These are phyloP conservation scores for Prosopocoilus inquinatus DNA, from an alignment of 2,888 invertebrate species.

Conservation along the genomic window DNA sequence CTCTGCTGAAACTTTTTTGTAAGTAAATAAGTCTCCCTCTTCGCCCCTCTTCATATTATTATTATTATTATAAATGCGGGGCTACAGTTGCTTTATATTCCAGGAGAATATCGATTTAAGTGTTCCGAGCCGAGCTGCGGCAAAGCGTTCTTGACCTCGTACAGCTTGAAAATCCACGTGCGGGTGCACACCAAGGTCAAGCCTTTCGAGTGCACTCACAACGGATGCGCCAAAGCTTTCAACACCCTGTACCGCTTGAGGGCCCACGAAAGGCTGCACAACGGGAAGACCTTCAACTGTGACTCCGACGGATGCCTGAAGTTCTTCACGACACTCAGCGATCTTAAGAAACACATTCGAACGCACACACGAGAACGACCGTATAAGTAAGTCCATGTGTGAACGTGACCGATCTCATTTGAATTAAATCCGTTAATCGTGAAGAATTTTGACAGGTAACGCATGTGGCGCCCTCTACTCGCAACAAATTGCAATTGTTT, in stretches of 20 bases:
- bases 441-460: too few species aligned
- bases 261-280: conserved; percentile 90
- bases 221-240: conserved; percentile 87
- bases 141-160: conserved; percentile 92
- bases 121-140: conserved; percentile 85
- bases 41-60: too few species aligned
- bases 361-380: conserved; percentile 91
- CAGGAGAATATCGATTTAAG: conserved; percentile 93
- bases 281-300: conserved; percentile 93
- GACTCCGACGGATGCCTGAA: conserved; percentile 78
- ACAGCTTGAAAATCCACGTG: conserved; percentile 91
- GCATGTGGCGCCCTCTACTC: too few species aligned
- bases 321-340: conserved; percentile 91
- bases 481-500: not conserved
- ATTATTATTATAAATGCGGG: too few species aligned
- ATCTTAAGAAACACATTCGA: conserved; percentile 89
- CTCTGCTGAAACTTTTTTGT: conserved; percentile 2
- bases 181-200: conserved; percentile 91
- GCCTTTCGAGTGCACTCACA: conserved; percentile 83
- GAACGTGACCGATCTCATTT: not conserved
- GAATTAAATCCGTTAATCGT: not conserved
- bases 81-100: conserved; percentile 34
- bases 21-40: too few species aligned
- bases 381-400: conserved; percentile 65
- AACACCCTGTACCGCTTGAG: conserved; percentile 90